Percentiles rank a stretch among this genome's conserved stretches.
These are phyloP conservation scores for Sitta carolinensis DNA, from an alignment of 2,797 vertebrate species.

Conservation along the genomic window DNA sequence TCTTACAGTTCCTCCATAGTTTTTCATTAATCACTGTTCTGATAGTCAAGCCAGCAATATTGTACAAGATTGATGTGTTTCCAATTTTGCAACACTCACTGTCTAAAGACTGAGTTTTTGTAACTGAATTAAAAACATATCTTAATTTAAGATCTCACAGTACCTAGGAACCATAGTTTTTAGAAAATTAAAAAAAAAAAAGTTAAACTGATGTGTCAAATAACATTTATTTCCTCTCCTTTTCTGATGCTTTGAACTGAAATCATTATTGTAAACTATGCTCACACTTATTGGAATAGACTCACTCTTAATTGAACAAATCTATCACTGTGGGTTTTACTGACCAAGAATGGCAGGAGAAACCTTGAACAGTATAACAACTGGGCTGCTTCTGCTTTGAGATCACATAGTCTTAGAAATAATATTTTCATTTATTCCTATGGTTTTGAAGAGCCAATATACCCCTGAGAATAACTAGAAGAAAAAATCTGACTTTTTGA, in stretches of 20 bases:
- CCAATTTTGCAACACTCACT: background rate
- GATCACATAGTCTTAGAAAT: background rate
- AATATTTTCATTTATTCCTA: background rate
- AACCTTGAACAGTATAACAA: background rate
- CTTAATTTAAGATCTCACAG: background rate
- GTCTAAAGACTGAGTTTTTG: background rate
- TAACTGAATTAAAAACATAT: background rate
- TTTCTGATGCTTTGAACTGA: background rate
- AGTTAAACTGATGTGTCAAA: background rate
- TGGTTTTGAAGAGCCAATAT: background rate
- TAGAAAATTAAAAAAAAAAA: background rate
- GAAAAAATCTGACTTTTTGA: background rate
- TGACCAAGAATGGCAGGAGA: background rate
- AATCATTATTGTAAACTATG: background rate
- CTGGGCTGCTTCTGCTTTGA: background rate
- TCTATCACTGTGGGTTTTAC: background rate
- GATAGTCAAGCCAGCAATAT: background rate
- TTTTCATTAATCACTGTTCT: background rate
- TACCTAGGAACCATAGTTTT: background rate
- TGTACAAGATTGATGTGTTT: background rate
- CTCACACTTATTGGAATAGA: background rate
- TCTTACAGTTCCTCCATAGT: background rate
- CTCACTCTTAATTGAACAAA: background rate
- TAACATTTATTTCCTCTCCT: background rate
- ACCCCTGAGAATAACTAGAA: background rate